A percentile compares a stretch with the other conserved stretches of the same genome.
These are phyloP conservation scores for Meteorus sp. DNA, from an alignment of 1,140 invertebrate genomes.

Conservation along the genomic window DNA sequence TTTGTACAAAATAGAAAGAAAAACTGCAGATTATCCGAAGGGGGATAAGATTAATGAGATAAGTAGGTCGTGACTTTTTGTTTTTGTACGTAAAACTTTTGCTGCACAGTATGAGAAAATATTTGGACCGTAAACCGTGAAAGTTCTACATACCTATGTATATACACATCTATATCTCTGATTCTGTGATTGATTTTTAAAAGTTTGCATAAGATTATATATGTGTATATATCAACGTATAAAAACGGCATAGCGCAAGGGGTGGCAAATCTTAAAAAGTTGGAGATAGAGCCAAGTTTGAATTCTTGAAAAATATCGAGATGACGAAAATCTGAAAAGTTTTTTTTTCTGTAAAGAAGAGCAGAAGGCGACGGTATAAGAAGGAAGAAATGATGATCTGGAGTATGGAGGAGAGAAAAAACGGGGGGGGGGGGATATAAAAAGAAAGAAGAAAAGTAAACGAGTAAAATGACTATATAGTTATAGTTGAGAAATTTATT, in stretches of 20 bases:
- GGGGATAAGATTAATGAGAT: constrained; percentile 12
- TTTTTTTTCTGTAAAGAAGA: not conserved
- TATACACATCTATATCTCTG: not conserved
- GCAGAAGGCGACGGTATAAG: not conserved
- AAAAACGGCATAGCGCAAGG: no score
- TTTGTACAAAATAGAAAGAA: not conserved
- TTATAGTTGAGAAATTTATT: constrained; percentile 3
- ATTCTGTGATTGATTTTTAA: constrained; percentile 10
- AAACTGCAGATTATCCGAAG: not conserved
- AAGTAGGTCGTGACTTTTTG: constrained; percentile 9
- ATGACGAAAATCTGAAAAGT: not conserved
- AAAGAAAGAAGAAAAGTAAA: not conserved
- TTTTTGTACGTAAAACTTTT: constrained; percentile 8
- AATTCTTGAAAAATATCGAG: not conserved
- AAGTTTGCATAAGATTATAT: constrained; percentile 1
- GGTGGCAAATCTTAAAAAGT: not conserved
- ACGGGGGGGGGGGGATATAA: not conserved
- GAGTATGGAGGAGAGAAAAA: no score
- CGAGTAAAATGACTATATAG: not conserved
- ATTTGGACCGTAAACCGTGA: constrained; percentile 11
- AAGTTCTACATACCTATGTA: not conserved
- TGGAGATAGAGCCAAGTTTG: not conserved
- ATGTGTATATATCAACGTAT: not conserved
- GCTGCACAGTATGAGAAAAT: not conserved
- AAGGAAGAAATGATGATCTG: not conserved